Evolutionary conservation across 2,113 vertebrate species (phyloP).

Genomic region (Mustela lutreola): DNA sequence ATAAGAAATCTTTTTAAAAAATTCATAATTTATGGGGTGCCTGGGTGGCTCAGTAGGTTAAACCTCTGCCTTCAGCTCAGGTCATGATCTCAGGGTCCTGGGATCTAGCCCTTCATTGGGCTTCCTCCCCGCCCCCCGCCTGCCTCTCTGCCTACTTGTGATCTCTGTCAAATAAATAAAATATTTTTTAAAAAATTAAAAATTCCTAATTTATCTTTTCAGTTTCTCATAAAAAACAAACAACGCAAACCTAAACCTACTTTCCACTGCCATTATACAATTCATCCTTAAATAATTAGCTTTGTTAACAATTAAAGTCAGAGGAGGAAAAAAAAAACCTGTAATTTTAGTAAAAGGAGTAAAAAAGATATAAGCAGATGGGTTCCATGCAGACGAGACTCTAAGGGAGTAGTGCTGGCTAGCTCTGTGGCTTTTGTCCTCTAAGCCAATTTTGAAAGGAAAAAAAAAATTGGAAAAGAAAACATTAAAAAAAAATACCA

Average conservation of each 20-base stretch:
- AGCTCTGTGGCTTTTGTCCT: slow-evolving; percentile 63
- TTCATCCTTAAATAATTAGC: slow-evolving; percentile 46
- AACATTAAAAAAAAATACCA: slow-evolving; percentile 62
- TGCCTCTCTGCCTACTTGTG: no score
- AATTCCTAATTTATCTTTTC: background rate
- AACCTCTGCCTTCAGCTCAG: no score
- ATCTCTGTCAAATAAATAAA: no score
- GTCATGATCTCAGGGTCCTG: no score
- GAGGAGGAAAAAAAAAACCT: background rate
- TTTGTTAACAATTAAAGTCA: slow-evolving; percentile 20
- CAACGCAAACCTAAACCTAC: background rate
- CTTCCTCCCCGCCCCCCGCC: no score
- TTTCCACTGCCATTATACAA: background rate
- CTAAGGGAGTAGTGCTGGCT: background rate
- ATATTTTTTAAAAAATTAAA: background rate
- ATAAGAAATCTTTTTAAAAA: background rate
- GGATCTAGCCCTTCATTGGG: no score
- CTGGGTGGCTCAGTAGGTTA: no score
- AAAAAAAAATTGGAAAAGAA: slow-evolving; percentile 43
- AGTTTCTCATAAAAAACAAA: background rate
- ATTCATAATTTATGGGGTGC: background rate
- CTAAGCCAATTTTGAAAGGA: slow-evolving; percentile 22
- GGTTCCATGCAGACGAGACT: slow-evolving; percentile 23
- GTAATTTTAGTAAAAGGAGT: background rate
- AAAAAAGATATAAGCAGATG: slow-evolving; percentile 57